Conservation (phyloP, 2,113 vertebrate species). For the Hyla sarda region DNA sequence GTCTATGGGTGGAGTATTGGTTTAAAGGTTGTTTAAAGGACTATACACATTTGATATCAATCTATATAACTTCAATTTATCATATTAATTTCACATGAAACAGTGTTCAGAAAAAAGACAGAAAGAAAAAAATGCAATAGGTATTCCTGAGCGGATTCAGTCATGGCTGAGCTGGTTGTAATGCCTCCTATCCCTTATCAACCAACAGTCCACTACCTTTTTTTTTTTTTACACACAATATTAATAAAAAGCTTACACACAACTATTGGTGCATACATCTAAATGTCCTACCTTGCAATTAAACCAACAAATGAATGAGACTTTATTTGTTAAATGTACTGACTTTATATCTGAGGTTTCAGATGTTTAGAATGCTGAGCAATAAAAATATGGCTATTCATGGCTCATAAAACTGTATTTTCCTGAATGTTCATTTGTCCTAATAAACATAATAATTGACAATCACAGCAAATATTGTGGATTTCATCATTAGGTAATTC, state of each 20-base stretch:
- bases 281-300: not conserved
- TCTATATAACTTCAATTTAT: not conserved
- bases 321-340: not conserved
- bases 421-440: not conserved
- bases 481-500: conserved; percentile 64
- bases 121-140: no score
- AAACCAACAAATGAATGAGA: not conserved
- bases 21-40: no score
- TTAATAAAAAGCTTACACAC: not conserved
- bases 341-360: not conserved
- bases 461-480: conserved; percentile 59
- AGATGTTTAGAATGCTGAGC: not conserved
- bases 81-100: not conserved
- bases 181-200: not conserved
- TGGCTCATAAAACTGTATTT: conserved; percentile 5
- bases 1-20: no score
- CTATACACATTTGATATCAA: no score
- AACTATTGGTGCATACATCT: not conserved
- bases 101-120: no score
- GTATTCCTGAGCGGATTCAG: not conserved
- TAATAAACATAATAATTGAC: conserved; percentile 15
- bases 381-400: not conserved
- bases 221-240: not conserved
- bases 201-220: not conserved
- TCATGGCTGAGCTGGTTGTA: not conserved